Evolutionary conservation across 2,888 invertebrate genomes (phyloP).

Genomic region (Eulithis prunata): DNA sequence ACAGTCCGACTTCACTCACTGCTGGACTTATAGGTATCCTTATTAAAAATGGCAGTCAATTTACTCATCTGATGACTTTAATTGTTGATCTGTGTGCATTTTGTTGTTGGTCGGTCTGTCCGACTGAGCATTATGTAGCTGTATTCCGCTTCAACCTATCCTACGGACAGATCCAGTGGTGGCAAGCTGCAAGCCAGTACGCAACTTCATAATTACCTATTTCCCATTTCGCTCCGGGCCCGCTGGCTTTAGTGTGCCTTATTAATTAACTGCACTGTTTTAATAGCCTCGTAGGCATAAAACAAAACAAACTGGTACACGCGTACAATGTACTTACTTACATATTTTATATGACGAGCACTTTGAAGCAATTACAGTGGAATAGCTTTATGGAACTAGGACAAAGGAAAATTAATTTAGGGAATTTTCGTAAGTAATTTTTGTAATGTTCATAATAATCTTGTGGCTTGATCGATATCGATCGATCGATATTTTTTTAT

Average conservation of each 20-base stretch:
- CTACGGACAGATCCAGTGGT: slow-evolving; percentile 41
- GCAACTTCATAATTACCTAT: slow-evolving; percentile 82
- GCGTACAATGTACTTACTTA: slow-evolving; percentile 4
- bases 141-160: slow-evolving; percentile 39
- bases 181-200: slow-evolving; percentile 69
- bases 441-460: no score
- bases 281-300: slow-evolving; percentile 54
- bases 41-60: no score
- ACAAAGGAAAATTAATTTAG: not conserved
- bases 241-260: slow-evolving; percentile 69
- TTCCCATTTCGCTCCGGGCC: slow-evolving; percentile 77
- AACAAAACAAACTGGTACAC: slow-evolving; percentile 48
- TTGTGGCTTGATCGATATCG: no score
- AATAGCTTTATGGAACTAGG: not conserved
- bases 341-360: not conserved
- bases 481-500: no score
- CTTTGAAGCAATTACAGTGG: not conserved
- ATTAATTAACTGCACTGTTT: slow-evolving; percentile 77
- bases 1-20: no score
- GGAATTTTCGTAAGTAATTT: not conserved
- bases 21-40: no score
- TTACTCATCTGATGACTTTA: no score
- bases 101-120: no score
- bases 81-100: no score
- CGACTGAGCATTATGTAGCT: no score